Conservation (phyloP, 2,797 vertebrate species). For the Iguana delicatissima region DNA sequence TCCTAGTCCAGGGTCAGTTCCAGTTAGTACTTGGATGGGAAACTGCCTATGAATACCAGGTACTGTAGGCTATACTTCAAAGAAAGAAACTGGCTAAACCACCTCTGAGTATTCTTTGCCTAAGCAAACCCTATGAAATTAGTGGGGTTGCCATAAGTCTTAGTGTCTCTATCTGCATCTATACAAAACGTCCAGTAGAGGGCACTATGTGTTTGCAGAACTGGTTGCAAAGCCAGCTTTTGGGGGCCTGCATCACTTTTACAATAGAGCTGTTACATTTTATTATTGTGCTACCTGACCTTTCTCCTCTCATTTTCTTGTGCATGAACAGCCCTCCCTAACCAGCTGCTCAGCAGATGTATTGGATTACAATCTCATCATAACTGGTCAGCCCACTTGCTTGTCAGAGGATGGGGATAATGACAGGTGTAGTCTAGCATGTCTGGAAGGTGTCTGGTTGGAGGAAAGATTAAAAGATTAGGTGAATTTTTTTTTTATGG, state of each 20-base stretch:
- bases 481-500: not conserved
- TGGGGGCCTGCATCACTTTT: not conserved
- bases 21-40: no score
- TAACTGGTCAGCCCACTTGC: no score
- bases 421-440: not conserved
- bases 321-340: not conserved
- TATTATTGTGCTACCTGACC: not conserved
- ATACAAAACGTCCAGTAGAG: slow-evolving; percentile 11
- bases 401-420: not conserved
- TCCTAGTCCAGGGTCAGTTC: no score
- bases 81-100: no score
- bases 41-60: no score
- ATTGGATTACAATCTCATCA: not conserved
- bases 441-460: not conserved
- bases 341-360: not conserved
- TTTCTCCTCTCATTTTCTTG: not conserved
- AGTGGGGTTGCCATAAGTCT: not conserved
- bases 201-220: slow-evolving; percentile 1
- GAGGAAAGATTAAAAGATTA: not conserved
- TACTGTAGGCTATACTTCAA: no score
- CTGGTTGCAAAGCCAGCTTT: no score
- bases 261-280: not conserved
- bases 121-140: no score
- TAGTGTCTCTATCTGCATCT: not conserved
- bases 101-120: no score